phyloP scores from a whole-genome alignment of 64 coral and sea anemone genomes.

The Acropora yongei region DNA sequence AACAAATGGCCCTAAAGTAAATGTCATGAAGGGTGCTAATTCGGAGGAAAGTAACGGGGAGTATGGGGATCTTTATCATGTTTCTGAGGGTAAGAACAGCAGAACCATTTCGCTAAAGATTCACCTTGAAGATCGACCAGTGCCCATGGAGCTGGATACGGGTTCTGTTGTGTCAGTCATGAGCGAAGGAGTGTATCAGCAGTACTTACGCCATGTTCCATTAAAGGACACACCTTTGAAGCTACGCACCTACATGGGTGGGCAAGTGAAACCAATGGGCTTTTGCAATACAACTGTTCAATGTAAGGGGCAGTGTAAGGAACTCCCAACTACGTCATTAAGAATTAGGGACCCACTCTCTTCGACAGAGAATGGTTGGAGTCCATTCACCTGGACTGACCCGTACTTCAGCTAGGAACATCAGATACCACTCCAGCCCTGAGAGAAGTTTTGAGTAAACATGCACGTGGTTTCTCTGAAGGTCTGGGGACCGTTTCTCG shows the following conservation, averaged over 20 bases:
- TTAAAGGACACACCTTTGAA: conserved; percentile 4
- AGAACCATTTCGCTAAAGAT: conserved; percentile 16
- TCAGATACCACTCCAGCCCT: not conserved
- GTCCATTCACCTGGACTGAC: conserved; percentile 20
- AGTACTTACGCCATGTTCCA: not conserved
- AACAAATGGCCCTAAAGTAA: not conserved
- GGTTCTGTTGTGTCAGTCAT: conserved; percentile 34
- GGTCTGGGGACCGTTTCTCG: not conserved
- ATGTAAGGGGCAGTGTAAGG: not conserved
- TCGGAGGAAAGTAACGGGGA: conserved; percentile 7
- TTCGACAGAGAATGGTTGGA: conserved; percentile 46
- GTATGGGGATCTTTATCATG: conserved; percentile 16
- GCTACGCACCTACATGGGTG: not conserved
- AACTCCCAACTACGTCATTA: not conserved
- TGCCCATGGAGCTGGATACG: conserved; percentile 47
- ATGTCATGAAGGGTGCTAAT: not conserved
- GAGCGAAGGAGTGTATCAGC: conserved; percentile 35
- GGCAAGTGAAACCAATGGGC: not conserved
- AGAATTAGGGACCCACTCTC: conserved; percentile 7
- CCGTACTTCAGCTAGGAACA: conserved; percentile 5
- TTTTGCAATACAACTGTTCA: not conserved
- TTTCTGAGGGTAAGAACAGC: conserved; percentile 4
- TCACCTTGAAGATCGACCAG: conserved; percentile 6
- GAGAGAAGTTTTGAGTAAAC: conserved; percentile 1
- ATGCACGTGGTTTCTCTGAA: not conserved